Conservation (phyloP, 2,113 vertebrate genomes). For the Corythoichthys intestinalis region DNA sequence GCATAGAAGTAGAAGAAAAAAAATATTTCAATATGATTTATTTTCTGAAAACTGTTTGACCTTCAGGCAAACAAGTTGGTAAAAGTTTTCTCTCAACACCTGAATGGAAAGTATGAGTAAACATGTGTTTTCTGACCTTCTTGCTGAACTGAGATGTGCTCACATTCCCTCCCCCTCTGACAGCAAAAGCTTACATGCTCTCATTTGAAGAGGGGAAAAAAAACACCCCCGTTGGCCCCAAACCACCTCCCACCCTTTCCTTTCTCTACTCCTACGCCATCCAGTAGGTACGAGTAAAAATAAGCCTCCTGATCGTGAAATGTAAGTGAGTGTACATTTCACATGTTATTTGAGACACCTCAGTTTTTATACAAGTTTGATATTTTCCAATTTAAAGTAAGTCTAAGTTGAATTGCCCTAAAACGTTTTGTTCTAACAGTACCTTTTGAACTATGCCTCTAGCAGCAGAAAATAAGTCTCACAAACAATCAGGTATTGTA, state of each 20-base stretch:
- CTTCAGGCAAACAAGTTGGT: constrained; percentile 10
- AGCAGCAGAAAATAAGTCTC: background rate
- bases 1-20: background rate
- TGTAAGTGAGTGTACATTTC: background rate
- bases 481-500: background rate
- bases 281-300: background rate
- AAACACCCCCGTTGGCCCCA: background rate
- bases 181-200: background rate
- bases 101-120: constrained; percentile 27
- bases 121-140: constrained; percentile 46
- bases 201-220: background rate
- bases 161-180: constrained; percentile 15
- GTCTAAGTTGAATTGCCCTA: background rate
- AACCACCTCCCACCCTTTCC: background rate
- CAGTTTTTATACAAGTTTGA: background rate
- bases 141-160: constrained; percentile 15
- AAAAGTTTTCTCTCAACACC: constrained; percentile 12
- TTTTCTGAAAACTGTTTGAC: constrained; percentile 9
- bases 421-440: background rate
- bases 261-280: background rate
- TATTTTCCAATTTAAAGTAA: background rate
- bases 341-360: background rate
- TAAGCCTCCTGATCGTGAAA: background rate
- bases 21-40: constrained; percentile 1
- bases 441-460: background rate